phyloP scores from a whole-genome alignment of 1,140 invertebrate species.

The Littorina saxatilis region DNA sequence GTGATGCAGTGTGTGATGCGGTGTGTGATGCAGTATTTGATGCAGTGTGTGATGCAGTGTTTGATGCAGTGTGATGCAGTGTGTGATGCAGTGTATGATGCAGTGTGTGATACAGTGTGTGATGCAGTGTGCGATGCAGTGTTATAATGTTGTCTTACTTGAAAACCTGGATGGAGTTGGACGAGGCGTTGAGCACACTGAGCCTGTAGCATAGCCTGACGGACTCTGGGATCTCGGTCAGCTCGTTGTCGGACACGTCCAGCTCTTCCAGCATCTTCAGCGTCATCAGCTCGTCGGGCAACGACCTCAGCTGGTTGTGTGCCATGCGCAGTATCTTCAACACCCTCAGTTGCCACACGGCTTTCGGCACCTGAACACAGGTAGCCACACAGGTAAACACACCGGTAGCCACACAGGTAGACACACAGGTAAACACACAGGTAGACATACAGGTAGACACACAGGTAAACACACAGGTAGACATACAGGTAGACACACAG shows the following conservation, averaged over 20 bases:
- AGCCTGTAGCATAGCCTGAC: constrained; percentile 61
- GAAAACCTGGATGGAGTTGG: constrained; percentile 66
- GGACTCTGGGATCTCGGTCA: constrained; percentile 55
- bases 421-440: not conserved
- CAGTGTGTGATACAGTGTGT: no score
- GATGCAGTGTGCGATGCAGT: not conserved
- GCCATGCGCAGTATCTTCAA: constrained; percentile 57
- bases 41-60: no score
- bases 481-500: constrained; percentile 1
- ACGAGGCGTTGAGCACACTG: constrained; percentile 58
- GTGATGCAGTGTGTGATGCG: no score
- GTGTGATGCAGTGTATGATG: no score
- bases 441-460: not conserved
- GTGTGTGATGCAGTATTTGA: no score
- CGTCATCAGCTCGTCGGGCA: constrained; percentile 63
- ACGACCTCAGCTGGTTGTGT: constrained; percentile 60
- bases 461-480: not conserved
- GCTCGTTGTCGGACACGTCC: constrained; percentile 62
- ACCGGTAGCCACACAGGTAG: not conserved
- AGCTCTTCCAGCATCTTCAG: constrained; percentile 61
- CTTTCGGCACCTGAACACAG: constrained; percentile 48
- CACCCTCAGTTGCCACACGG: constrained; percentile 58
- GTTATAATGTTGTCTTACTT: not conserved
- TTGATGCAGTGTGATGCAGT: no score
- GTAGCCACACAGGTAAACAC: not conserved